Evolutionary conservation across 1,140 invertebrate species (phyloP).

Genomic region (Whitmania pigra): DNA sequence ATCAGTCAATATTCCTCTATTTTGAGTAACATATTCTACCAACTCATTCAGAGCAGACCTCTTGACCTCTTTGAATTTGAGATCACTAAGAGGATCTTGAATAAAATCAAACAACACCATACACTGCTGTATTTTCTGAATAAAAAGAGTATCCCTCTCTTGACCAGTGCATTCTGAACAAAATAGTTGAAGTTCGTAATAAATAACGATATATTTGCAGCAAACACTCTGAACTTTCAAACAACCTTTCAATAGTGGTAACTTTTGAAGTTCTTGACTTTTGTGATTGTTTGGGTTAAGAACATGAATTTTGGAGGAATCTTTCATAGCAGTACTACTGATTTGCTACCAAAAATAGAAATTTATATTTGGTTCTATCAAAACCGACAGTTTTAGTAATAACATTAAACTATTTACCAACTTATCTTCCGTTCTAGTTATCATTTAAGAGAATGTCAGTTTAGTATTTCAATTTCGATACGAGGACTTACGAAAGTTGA

Average conservation of each 20-base stretch:
- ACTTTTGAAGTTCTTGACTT: slow-evolving; percentile 20
- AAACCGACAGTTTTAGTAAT: no score
- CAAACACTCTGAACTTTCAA: not conserved
- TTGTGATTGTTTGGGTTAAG: not conserved
- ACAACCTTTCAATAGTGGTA: slow-evolving; percentile 23
- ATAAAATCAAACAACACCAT: slow-evolving; percentile 48
- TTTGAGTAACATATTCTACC: slow-evolving; percentile 87
- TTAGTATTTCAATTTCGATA: no score
- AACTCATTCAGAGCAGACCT: slow-evolving; percentile 85
- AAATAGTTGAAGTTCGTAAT: not conserved
- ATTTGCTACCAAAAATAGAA: no score
- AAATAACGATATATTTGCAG: no score
- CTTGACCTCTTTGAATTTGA: slow-evolving; percentile 99
- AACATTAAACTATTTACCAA: no score
- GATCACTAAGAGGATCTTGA: slow-evolving; percentile 82
- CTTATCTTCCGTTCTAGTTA: no score
- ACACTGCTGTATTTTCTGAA: slow-evolving; percentile 30
- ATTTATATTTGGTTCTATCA: no score
- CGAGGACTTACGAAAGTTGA: no score
- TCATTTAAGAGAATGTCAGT: no score
- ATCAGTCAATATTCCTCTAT: slow-evolving; percentile 82
- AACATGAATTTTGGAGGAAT: no score
- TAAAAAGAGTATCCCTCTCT: slow-evolving; percentile 27
- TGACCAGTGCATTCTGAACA: slow-evolving; percentile 6
- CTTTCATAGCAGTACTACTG: no score